These are phyloP conservation scores for honey bee (Apis mellifera) DNA, from an alignment of 1,140 invertebrate species.

Conservation along the genomic window DNA sequence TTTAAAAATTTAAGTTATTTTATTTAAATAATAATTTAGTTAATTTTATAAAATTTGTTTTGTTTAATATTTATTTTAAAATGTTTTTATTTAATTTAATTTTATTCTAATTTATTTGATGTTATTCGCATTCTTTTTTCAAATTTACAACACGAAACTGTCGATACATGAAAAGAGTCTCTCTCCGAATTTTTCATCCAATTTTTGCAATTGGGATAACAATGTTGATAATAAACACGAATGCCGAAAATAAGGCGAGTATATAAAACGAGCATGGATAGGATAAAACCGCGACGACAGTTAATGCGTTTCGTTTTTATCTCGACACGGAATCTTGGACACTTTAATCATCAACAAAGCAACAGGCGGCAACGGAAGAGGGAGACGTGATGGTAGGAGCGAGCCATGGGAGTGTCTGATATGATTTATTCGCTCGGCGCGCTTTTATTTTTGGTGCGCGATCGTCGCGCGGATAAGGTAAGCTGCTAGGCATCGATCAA, in stretches of 20 bases:
- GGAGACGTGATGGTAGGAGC: not conserved
- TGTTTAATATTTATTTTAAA: too few species aligned
- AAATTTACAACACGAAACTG: not conserved
- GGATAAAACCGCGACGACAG: conserved; percentile 26
- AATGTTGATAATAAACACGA: not conserved
- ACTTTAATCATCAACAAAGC: conserved; percentile 11
- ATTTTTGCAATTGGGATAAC: not conserved
- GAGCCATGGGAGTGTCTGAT: conserved; percentile 6
- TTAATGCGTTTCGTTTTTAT: conserved; percentile 31
- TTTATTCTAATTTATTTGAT: too few species aligned
- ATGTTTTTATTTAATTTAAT: too few species aligned
- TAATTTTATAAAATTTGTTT: too few species aligned
- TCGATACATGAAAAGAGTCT: not conserved
- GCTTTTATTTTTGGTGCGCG: not conserved
- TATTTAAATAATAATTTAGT: too few species aligned
- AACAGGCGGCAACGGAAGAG: not conserved
- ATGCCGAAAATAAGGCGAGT: too few species aligned
- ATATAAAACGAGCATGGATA: not conserved
- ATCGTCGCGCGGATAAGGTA: not conserved
- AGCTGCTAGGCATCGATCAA: not conserved
- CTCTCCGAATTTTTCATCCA: not conserved
- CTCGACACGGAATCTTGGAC: conserved; percentile 11
- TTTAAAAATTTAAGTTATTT: too few species aligned
- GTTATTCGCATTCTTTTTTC: too few species aligned
- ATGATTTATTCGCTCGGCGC: conserved; percentile 21